Evolutionary conservation across 2,113 vertebrate genomes (phyloP).

Genomic region (Lynx canadensis): DNA sequence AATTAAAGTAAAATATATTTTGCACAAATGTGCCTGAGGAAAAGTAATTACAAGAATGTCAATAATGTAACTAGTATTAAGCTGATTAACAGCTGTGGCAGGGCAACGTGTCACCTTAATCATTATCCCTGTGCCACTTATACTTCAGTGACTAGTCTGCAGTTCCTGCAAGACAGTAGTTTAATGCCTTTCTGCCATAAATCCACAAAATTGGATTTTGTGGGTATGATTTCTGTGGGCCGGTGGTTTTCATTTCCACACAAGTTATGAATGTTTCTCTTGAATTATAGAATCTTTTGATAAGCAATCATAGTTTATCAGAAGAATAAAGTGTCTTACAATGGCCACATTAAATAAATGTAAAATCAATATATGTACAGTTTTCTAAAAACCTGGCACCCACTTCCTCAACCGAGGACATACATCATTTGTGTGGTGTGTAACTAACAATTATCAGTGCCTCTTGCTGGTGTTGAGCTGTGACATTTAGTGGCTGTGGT

Average conservation of each 20-base stretch:
- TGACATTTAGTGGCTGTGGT: slow-evolving; percentile 87
- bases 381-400: slow-evolving; percentile 88
- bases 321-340: slow-evolving; percentile 89
- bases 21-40: slow-evolving; percentile 84
- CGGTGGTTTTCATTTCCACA: slow-evolving; percentile 87
- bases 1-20: slow-evolving; percentile 88
- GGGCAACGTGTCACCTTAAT: slow-evolving; percentile 85
- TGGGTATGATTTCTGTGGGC: slow-evolving; percentile 88
- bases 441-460: slow-evolving; percentile 88
- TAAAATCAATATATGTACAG: slow-evolving; percentile 91
- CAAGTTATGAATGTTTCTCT: slow-evolving; percentile 88
- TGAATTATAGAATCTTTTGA: slow-evolving; percentile 91
- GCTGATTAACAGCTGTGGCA: slow-evolving; percentile 89
- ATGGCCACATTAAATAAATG: slow-evolving; percentile 89
- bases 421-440: slow-evolving; percentile 84
- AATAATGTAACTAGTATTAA: slow-evolving; percentile 88
- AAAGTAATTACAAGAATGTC: slow-evolving; percentile 89
- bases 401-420: slow-evolving; percentile 82
- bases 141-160: slow-evolving; percentile 85
- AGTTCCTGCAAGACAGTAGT: slow-evolving; percentile 85
- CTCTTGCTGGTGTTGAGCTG: slow-evolving; percentile 84
- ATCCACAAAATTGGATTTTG: slow-evolving; percentile 91
- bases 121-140: slow-evolving; percentile 86
- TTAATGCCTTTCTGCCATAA: slow-evolving; percentile 88
- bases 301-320: slow-evolving; percentile 91